Base-by-base conservation (phyloP, 2,797 vertebrate genomes). In the Chelon labrosus region DNA sequence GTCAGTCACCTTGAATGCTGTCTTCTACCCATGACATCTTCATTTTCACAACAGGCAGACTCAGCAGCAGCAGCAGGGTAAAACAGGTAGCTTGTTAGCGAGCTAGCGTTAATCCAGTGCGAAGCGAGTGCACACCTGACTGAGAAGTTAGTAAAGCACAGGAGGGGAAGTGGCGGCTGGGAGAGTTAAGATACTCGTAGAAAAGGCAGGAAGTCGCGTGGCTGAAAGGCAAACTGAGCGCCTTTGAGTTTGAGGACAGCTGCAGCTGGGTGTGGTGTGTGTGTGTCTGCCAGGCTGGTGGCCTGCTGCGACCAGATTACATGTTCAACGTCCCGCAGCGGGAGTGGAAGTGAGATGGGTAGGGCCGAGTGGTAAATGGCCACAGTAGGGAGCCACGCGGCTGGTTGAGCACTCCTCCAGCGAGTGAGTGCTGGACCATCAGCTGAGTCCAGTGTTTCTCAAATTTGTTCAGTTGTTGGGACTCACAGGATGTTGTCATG, bases 231-330 rank as follows among this genome's bases (percentile, higher is more conserved):
- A 81, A 72, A 79, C 61, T 9, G 66, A 77, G 74, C 10, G 60
- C 67, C 70, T 70, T 11, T 52, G 65, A 84, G 76, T 69, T 11
- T 52, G 65, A 84, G 76, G 80, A 71, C 77, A 84, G 80, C 68
- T 75, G 70, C 65, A 61, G 69, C 61, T 47, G 73, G 57, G 67
- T 71, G 61, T 65, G 54, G 67, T 58, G 74, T 72, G 63, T 67
- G 72, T 58, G 51, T 75, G 46, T 63, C 8, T 58, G 72, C 3
- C 38, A 17, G 25, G 71, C 50, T 63, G 82, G 77, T 72, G 85
- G 85, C 90, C 85, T 86, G 89, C 92, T 93, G 91, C 5, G 90
- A 75, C 88, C 75, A 89, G 90, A 92, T 92, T 92, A 90, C 90
- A 91, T 83, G 90, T 91, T 90, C 89, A 84, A 85, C 86, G 88